A percentile compares a stretch with the other conserved stretches of the same genome.
These are phyloP conservation scores for Tetramorium bicarinatum DNA, from an alignment of 2,888 invertebrate species.

Conservation along the genomic window DNA sequence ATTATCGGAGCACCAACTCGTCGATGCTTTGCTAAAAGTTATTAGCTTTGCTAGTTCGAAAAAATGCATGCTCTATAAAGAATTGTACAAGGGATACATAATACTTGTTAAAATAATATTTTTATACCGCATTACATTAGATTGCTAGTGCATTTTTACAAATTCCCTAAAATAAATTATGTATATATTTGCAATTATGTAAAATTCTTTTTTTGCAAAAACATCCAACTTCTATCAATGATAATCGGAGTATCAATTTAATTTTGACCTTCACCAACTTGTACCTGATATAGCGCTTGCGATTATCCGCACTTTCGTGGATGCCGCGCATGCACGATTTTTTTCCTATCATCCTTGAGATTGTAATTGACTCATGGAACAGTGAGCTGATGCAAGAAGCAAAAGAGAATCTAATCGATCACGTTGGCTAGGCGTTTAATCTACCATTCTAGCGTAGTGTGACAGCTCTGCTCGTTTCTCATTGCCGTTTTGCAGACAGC, in stretches of 20 bases:
- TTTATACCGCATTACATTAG: neutral
- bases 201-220: neutral
- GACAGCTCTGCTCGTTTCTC: constrained; percentile 69
- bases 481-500: constrained; percentile 65
- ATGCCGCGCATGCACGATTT: constrained; percentile 37
- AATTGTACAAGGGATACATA: neutral
- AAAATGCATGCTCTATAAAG: neutral
- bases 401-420: constrained; percentile 67
- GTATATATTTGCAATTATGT: neutral
- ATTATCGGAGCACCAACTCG: constrained; percentile 49
- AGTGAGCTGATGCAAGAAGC: constrained; percentile 54
- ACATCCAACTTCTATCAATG: neutral
- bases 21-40: constrained; percentile 37
- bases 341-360: constrained; percentile 24
- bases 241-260: neutral
- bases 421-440: constrained; percentile 66
- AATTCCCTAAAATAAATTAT: neutral
- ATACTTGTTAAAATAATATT: constrained; percentile 21
- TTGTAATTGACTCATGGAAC: constrained; percentile 59
- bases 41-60: neutral
- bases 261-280: constrained; percentile 27
- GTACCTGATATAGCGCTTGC: constrained; percentile 1
- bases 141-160: neutral
- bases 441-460: constrained; percentile 65
- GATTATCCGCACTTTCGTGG: constrained; percentile 41